These are phyloP conservation scores for Propithecus coquereli DNA, from an alignment of 2,113 vertebrate genomes.

Conservation along the genomic window DNA sequence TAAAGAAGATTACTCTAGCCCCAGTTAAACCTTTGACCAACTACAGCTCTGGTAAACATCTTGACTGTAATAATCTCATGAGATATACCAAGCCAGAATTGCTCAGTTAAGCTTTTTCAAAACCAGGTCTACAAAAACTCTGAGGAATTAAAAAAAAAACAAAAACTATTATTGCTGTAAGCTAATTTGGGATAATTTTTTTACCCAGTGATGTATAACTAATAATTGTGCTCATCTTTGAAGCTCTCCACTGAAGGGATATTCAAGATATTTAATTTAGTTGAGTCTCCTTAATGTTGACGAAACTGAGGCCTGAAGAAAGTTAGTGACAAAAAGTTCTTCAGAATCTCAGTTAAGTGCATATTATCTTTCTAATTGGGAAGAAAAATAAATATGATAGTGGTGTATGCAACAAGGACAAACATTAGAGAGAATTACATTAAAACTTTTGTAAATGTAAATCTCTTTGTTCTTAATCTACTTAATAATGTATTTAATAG, in stretches of 20 bases:
- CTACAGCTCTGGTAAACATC: not conserved
- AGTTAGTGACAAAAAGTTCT: not conserved
- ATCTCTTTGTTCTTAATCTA: not conserved
- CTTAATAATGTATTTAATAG: not conserved
- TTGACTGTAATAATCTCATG: not conserved
- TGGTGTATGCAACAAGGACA: not conserved
- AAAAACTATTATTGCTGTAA: not conserved
- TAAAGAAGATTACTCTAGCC: not conserved
- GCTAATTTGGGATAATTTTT: not conserved
- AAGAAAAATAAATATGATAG: not conserved
- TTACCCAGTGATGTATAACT: not conserved
- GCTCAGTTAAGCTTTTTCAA: not conserved
- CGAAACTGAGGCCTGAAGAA: not conserved
- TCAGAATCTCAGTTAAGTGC: not conserved
- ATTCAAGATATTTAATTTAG: not conserved
- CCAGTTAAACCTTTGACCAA: not conserved
- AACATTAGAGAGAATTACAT: not conserved
- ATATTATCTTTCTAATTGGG: not conserved
- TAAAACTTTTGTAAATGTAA: not conserved
- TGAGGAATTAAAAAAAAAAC: not conserved
- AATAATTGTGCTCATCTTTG: not conserved
- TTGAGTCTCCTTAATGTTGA: not conserved
- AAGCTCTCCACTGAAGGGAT: not conserved
- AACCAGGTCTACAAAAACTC: not conserved
- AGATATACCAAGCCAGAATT: not conserved